Evolutionary conservation across 92 coral and sea anemone species (phyloP).

Genomic region (Desmophyllum pertusum): DNA sequence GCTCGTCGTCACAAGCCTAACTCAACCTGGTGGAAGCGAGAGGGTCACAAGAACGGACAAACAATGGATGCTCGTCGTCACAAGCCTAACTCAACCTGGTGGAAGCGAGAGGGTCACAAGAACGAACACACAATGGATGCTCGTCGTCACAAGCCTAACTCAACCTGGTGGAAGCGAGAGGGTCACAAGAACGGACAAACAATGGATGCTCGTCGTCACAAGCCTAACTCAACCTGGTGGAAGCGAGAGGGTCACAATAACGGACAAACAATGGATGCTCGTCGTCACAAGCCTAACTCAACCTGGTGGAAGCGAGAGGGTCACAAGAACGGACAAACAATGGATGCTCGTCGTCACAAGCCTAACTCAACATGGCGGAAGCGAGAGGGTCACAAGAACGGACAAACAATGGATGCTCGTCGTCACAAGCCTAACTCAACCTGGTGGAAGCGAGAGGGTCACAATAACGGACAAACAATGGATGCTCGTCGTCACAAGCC

Average conservation of each 20-base stretch:
- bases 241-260: conserved; percentile 27
- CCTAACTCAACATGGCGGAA: conserved; percentile 23
- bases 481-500: no score
- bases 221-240: conserved; percentile 31
- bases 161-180: conserved; percentile 23
- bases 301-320: conserved; percentile 23
- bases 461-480: no score
- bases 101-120: conserved; percentile 17
- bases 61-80: conserved; percentile 17
- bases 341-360: conserved; percentile 30
- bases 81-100: conserved; percentile 11
- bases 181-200: conserved; percentile 29
- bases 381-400: conserved; percentile 33
- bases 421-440: conserved; percentile 36
- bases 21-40: background rate
- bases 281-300: conserved; percentile 35
- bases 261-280: conserved; percentile 20
- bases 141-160: conserved; percentile 33
- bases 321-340: conserved; percentile 22
- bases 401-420: conserved; percentile 19
- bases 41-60: conserved; percentile 24
- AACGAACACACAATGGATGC: conserved; percentile 15
- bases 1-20: conserved; percentile 14
- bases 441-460: conserved; percentile 21
- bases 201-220: conserved; percentile 22